Percentiles rank a stretch among this genome's conserved stretches.
Evolutionary conservation across 92 coral and sea anemone species (phyloP).

Genomic region (Phymanthus crucifer): DNA sequence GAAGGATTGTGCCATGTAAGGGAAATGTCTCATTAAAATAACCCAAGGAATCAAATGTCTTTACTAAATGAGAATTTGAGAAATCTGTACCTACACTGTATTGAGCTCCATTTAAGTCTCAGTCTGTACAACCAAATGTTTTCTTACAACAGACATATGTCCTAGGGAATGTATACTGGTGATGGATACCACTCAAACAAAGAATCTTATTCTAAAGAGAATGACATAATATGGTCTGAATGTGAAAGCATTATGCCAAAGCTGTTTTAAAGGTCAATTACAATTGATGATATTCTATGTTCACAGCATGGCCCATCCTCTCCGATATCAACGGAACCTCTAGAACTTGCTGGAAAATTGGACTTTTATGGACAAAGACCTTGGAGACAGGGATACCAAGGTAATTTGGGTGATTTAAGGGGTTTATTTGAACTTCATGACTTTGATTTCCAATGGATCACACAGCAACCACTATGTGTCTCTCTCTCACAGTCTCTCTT

Average conservation of each 20-base stretch:
- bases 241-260: too few relatives aligned
- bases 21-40: not conserved
- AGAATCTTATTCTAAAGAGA: too few relatives aligned
- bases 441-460: not conserved
- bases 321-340: constrained; percentile 77
- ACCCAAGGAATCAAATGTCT: not conserved
- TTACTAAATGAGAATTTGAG: not conserved
- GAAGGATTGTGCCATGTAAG: constrained; percentile 97
- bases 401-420: constrained; percentile 26
- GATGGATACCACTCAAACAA: too few relatives aligned
- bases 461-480: too few relatives aligned
- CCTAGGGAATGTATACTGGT: too few relatives aligned
- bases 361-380: constrained; percentile 98
- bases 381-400: constrained; percentile 97
- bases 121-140: too few relatives aligned
- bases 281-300: not conserved
- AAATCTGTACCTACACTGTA: not conserved
- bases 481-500: too few relatives aligned
- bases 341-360: constrained; percentile 91
- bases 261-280: too few relatives aligned
- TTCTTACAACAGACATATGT: too few relatives aligned
- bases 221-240: too few relatives aligned
- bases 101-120: too few relatives aligned
- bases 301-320: constrained; percentile 44
- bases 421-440: not conserved